Evolutionary conservation across 2,888 invertebrate genomes (phyloP).

Genomic region (Caenorhabditis japonica): DNA sequence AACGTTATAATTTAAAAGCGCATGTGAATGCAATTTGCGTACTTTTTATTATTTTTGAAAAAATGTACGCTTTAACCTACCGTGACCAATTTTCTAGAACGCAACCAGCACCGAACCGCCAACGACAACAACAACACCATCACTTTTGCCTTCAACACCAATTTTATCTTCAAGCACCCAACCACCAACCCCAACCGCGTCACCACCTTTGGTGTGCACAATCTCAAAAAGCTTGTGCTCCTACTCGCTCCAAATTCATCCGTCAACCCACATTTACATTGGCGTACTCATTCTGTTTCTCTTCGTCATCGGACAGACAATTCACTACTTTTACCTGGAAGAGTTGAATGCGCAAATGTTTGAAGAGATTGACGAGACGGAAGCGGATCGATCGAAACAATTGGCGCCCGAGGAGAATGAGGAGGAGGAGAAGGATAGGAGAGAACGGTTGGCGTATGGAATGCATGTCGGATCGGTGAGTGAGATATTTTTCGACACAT

Average conservation of each 20-base stretch:
- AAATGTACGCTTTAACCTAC: too few species aligned
- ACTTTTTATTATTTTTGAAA: too few species aligned
- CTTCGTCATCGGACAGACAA: slow-evolving; percentile 29
- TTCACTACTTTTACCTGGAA: slow-evolving; percentile 34
- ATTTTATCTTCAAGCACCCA: too few species aligned
- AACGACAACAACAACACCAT: too few species aligned
- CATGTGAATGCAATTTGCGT: too few species aligned
- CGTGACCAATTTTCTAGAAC: too few species aligned
- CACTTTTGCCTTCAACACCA: too few species aligned
- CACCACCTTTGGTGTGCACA: too few species aligned
- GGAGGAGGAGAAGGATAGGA: slow-evolving; percentile 19
- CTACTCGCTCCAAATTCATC: neutral
- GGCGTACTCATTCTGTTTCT: slow-evolving; percentile 11
- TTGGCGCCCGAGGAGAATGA: neutral
- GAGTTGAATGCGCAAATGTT: slow-evolving; percentile 14
- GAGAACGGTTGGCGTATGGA: slow-evolving; percentile 25
- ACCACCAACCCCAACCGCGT: too few species aligned
- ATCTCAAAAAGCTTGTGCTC: too few species aligned
- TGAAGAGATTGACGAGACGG: neutral
- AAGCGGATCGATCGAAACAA: neutral
- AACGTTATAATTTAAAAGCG: too few species aligned
- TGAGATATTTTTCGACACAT: neutral
- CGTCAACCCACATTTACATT: slow-evolving; percentile 14
- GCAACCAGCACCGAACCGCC: too few species aligned
- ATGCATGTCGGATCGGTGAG: slow-evolving; percentile 15